Evolutionary conservation across 2,797 vertebrate genomes (phyloP).

Genomic region (Urosaurus nigricauda): DNA sequence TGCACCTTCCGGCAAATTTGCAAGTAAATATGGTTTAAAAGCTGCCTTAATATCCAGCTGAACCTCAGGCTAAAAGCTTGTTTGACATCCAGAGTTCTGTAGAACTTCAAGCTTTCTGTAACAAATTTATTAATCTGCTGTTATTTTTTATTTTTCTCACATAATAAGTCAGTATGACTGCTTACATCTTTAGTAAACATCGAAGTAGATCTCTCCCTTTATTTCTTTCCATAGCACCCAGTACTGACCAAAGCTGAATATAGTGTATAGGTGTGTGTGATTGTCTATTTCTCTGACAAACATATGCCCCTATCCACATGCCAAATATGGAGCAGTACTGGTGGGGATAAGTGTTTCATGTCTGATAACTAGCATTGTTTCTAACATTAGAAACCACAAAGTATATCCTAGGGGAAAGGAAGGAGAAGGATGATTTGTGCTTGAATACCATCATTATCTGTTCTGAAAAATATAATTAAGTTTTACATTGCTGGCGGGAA

Average conservation of each 20-base stretch:
- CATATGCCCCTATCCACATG: neutral
- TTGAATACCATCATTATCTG: constrained; percentile 17
- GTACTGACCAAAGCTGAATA: neutral
- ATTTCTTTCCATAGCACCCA: neutral
- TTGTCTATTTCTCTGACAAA: neutral
- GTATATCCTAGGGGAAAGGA: neutral
- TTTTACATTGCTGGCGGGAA: neutral
- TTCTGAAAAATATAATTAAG: constrained; percentile 32
- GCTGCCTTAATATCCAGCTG: neutral
- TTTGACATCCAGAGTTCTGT: neutral
- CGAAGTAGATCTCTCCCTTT: neutral
- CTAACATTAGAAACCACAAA: constrained; percentile 21
- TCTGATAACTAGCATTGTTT: neutral
- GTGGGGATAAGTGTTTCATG: neutral
- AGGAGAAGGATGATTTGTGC: constrained; percentile 21
- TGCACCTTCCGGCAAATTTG: neutral
- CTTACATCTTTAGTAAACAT: neutral
- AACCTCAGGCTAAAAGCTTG: neutral
- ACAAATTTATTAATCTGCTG: neutral
- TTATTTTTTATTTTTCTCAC: neutral
- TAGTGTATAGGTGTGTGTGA: neutral
- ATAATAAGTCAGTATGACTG: neutral
- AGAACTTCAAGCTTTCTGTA: neutral
- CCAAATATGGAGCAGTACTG: neutral
- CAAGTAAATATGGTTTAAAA: neutral